Evolutionary conservation across 2,888 invertebrate genomes (phyloP), one percentile per base, ranked within the genome.

Genomic region (Abrostola tripartita): DNA sequence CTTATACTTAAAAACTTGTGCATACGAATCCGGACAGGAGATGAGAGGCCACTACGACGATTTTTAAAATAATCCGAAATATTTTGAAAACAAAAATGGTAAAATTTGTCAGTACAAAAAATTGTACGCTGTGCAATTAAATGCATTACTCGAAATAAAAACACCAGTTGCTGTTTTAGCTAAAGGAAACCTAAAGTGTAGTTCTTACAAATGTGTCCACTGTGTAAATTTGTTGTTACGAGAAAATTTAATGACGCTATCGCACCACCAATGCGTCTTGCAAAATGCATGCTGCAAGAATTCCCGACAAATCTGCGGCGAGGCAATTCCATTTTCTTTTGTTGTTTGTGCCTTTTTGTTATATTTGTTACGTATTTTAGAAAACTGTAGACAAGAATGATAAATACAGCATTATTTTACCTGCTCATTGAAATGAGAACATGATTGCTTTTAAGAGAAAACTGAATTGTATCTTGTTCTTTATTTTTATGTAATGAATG

Each of bases 191-290:
- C 24, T n/a, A 11, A 35, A 41, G 69, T 38, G 11, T 58, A 37
- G 35, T 68, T 52, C 35, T 36, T 47, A 42, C 53, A 70, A 70
- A 64, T 58, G 37, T 60, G 52, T 70, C 38, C 65, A 65, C 36
- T 60, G 50, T 74, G 53, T 59, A 74, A 74, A 73, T 59, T 70
- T 47, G 42, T 52, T 71, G 64, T 64, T 60, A 73, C 68, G 47
- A 68, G 73, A 73, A 60, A 64, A 68, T 73, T 71, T 72, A 60
- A 73, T 68, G 60, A 64, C 68, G 51, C 56, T 57, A 68, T 71
- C 59, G 56, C 14, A 7, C 37, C 6, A 4, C 38, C 50, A 57
- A 73, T 68, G 57, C 51, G 42, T 73, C 68, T 68, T 57, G 47
- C 35, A 64, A 60, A 64, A 71, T 68, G 68, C 40, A 68, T 51